Conservation (phyloP, 1,140 invertebrate species). For the Sweltsa coloradensis region DNA sequence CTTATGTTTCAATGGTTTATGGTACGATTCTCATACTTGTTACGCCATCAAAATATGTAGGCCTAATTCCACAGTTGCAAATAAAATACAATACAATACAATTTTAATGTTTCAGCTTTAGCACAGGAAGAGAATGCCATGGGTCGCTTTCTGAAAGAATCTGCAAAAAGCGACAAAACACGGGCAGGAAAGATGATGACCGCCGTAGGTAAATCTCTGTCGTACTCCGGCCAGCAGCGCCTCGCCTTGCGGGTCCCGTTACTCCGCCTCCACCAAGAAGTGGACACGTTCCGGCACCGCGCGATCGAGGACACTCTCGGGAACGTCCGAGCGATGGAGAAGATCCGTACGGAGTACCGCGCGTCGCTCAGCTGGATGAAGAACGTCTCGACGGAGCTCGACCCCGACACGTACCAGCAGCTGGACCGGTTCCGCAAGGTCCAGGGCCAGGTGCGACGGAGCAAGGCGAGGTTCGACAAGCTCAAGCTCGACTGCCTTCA, state of each 20-base stretch:
- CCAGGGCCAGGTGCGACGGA: constrained; percentile 52
- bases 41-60: too few species aligned
- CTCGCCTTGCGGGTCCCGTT: constrained; percentile 76
- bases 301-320: constrained; percentile 87
- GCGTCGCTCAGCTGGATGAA: constrained; percentile 99
- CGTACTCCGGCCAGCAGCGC: constrained; percentile 90
- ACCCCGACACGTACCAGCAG: constrained; percentile 92
- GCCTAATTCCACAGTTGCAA: too few species aligned
- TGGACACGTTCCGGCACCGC: constrained; percentile 89
- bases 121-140: constrained; percentile 93
- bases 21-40: too few species aligned
- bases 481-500: constrained; percentile 91
- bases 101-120: constrained; percentile 42
- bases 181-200: constrained; percentile 86
- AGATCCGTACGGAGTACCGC: constrained; percentile 88
- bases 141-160: constrained; percentile 89
- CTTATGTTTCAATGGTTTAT: too few species aligned
- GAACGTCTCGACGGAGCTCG: constrained; percentile 86
- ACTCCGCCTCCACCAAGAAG: constrained; percentile 78
- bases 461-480: constrained; percentile 86
- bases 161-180: constrained; percentile 82
- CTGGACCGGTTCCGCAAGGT: constrained; percentile 93
- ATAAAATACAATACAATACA: too few species aligned
- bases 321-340: constrained; percentile 90
- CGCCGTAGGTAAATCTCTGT: constrained; percentile 85